Evolutionary conservation across 64 coral and sea anemone genomes (phyloP), one percentile per base, ranked within the genome.

Genomic region (Stichodactyla helianthus): DNA sequence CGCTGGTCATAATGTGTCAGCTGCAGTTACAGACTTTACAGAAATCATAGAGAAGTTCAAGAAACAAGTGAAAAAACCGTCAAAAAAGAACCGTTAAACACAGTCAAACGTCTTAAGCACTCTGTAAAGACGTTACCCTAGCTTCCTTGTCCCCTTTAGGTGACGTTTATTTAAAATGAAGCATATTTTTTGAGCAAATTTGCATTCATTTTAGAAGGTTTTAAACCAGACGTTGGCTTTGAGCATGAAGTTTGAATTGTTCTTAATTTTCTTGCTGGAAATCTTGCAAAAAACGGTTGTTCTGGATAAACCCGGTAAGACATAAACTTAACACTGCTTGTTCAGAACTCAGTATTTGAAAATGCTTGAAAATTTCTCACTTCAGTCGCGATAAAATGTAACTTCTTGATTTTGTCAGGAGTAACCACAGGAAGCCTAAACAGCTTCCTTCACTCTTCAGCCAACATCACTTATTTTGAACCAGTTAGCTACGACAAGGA

Each of bases 381-480:
- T 18, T 25, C 9, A 23, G 13, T 67, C 18, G 35, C 2, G 16
- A 71, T 87, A 26, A 31, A 44, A 44, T 44, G 35, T 44, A 44
- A 44, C 35, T 44, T 44, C 35, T 44, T 44, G 35, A 44, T 23
- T 58, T n/a, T 80, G 6, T 15, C 31, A 79, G 31, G 15, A 10
- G 19, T 15, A 22, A 10, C 16, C 23, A 53, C 85, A 68, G 25
- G 19, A 15, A 74, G 54, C 61, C 26, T 79, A 23, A 13, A 19
- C 17, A 26, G 60, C 3, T 59, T 59, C 78, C 82, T 71, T 6
- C 54, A 63, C 54, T 6, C 22, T 15, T 22, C 77, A 51, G 56
- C 11, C 23, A 87, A 83, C 13, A 87, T 91, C 44, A 82, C 63
- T 1, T 79, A 87, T 53, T 91, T 71, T 55, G 90, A 87, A 25